These are phyloP conservation scores for Puffinus mauretanicus DNA, from an alignment of 2,113 vertebrate species.

Conservation along the genomic window DNA sequence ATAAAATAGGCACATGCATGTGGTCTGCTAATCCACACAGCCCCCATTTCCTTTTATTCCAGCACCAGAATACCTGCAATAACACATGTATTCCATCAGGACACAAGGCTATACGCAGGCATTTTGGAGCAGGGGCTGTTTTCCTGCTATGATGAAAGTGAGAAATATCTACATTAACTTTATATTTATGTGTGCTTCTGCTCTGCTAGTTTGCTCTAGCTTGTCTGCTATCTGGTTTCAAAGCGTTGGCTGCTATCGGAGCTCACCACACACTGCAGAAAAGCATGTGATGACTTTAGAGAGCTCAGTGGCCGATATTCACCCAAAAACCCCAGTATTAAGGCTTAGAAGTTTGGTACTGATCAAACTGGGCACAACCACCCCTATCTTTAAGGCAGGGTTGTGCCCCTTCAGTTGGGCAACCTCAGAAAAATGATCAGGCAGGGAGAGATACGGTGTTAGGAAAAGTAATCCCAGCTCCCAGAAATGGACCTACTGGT, in stretches of 20 bases:
- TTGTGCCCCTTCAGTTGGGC: not conserved
- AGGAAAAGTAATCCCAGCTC: not conserved
- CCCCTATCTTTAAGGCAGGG: not conserved
- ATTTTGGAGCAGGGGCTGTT: constrained; percentile 17
- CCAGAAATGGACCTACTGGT: not conserved
- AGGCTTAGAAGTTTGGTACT: not conserved
- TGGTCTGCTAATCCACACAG: constrained; percentile 55
- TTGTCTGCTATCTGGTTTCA: not conserved
- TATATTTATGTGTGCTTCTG: constrained; percentile 18
- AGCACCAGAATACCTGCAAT: constrained; percentile 17
- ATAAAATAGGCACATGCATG: constrained; percentile 49
- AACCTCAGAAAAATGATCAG: not conserved
- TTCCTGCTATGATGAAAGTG: constrained; percentile 28
- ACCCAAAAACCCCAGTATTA: accelerated
- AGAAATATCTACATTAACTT: constrained; percentile 39
- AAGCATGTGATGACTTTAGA: not conserved
- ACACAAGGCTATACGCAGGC: not conserved
- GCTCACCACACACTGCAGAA: not conserved
- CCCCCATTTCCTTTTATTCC: constrained; percentile 23
- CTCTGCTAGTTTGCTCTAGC: not conserved
- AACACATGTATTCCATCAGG: not conserved
- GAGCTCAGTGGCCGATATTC: not conserved
- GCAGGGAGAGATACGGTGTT: not conserved
- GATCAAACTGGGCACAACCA: not conserved
- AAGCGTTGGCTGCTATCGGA: not conserved